Percentiles rank a stretch among this genome's conserved stretches.
Conservation (phyloP, 2,888 invertebrate species). For the Tiphia femorata region DNA sequence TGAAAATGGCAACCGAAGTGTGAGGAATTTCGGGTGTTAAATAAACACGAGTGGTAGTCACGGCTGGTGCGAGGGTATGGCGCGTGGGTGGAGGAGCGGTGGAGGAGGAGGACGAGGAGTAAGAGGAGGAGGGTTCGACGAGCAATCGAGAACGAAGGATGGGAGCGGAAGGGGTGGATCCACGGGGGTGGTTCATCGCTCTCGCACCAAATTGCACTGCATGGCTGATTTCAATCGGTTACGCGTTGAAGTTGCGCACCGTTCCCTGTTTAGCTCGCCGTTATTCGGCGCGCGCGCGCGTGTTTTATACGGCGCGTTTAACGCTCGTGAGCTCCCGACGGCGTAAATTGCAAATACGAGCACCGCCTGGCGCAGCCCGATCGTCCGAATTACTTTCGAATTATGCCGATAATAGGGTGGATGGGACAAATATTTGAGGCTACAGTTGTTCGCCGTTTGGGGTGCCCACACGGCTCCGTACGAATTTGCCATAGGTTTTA, state of each 20-base stretch:
- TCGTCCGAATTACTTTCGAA: constrained; percentile 12
- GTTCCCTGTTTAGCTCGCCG: constrained; percentile 8
- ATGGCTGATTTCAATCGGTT: constrained; percentile 27
- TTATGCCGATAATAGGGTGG: constrained; percentile 7
- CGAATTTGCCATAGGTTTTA: too few relatives aligned
- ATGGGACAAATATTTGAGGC: constrained; percentile 6
- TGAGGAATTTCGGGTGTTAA: constrained; percentile 29
- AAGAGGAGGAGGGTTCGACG: not conserved
- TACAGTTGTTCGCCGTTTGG: too few relatives aligned
- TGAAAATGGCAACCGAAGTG: constrained; percentile 33
- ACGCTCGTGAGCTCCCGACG: not conserved
- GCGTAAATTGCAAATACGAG: constrained; percentile 7
- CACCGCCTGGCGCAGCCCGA: too few relatives aligned
- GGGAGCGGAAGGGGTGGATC: not conserved
- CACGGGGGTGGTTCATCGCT: not conserved
- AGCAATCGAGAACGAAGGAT: not conserved
- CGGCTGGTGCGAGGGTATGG: not conserved
- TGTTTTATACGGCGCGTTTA: constrained; percentile 15
- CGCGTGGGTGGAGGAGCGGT: not conserved
- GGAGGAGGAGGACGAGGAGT: not conserved
- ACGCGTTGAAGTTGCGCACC: not conserved
- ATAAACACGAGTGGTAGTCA: constrained; percentile 15
- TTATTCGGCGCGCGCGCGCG: constrained; percentile 17
- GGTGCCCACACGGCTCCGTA: too few relatives aligned
- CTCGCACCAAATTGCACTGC: constrained; percentile 17